Evolutionary conservation across 1,140 invertebrate genomes (phyloP).

Genomic region (Anoplolepis gracilipes): DNA sequence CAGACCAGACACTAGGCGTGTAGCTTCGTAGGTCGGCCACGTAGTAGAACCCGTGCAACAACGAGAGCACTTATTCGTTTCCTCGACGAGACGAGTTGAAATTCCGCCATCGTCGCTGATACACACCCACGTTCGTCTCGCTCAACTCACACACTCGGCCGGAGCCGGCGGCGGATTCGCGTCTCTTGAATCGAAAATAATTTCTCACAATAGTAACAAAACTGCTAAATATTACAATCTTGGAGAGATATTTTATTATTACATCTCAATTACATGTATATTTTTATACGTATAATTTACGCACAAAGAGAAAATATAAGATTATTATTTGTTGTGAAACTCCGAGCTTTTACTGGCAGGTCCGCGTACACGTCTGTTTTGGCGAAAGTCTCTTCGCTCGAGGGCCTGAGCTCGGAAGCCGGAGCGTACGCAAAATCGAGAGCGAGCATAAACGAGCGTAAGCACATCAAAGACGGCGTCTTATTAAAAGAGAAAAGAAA

Average conservation of each 20-base stretch:
- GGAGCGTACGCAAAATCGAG: conserved; percentile 17
- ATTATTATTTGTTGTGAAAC: conserved; percentile 18
- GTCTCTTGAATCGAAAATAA: conserved; percentile 16
- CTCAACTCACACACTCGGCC: neutral
- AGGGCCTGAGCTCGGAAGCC: conserved; percentile 4
- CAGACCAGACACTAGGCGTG: conserved; percentile 27
- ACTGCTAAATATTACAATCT: neutral
- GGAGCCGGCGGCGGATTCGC: neutral
- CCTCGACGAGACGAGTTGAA: conserved; percentile 15
- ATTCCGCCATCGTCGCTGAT: conserved; percentile 18
- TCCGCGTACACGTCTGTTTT: conserved; percentile 10
- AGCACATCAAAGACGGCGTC: conserved; percentile 62
- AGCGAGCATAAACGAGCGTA: conserved; percentile 53
- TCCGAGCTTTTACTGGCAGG: conserved; percentile 7
- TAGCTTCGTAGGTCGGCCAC: conserved; percentile 50
- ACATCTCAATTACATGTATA: too few relatives aligned
- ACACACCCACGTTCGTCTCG: conserved; percentile 16
- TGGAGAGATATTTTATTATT: neutral
- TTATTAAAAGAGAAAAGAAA: conserved; percentile 54
- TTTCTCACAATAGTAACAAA: conserved; percentile 4
- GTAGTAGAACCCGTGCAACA: conserved; percentile 59
- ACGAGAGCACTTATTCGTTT: conserved; percentile 57
- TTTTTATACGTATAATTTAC: neutral
- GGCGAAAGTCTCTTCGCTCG: conserved; percentile 27
- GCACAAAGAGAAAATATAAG: neutral